Conservation (phyloP, 2,797 vertebrate genomes). For the Apogon hyalosoma region DNA sequence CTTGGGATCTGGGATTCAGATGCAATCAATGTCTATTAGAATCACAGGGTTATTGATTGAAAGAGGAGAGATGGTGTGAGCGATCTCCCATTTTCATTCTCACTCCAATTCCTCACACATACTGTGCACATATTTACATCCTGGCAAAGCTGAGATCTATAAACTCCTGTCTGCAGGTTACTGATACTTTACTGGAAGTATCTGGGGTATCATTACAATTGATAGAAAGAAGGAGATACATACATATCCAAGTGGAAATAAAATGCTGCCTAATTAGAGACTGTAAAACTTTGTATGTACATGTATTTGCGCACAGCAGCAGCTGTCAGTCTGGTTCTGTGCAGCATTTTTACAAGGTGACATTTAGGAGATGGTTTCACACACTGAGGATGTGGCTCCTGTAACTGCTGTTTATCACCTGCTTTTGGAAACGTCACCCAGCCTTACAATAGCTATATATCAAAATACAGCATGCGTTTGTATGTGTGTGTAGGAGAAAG, state of each 20-base stretch:
- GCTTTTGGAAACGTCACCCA: slow-evolving; percentile 51
- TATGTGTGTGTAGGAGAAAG: slow-evolving; percentile 8
- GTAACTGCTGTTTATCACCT: slow-evolving; percentile 69
- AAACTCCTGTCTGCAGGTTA: slow-evolving; percentile 31
- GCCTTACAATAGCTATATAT: slow-evolving; percentile 32
- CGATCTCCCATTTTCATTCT: slow-evolving; percentile 58
- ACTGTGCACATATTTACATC: slow-evolving; percentile 45
- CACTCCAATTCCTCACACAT: slow-evolving; percentile 35
- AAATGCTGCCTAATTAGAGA: not conserved
- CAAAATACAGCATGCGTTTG: slow-evolving; percentile 8
- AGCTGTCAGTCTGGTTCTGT: slow-evolving; percentile 45
- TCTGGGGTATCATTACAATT: not conserved
- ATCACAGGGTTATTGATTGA: slow-evolving; percentile 86
- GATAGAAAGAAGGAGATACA: not conserved
- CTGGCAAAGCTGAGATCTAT: slow-evolving; percentile 2
- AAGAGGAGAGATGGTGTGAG: slow-evolving; percentile 83
- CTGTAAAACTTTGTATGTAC: slow-evolving; percentile 4
- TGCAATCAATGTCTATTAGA: slow-evolving; percentile 88
- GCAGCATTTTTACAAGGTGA: slow-evolving; percentile 77
- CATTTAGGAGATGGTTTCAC: slow-evolving; percentile 79
- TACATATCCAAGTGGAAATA: not conserved
- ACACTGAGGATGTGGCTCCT: slow-evolving; percentile 64
- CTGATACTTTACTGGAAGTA: not conserved
- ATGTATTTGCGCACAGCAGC: slow-evolving; percentile 8
- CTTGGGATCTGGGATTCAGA: slow-evolving; percentile 85